Conservation (phyloP, 2,888 invertebrate genomes). For the Coecobrya sp. region DNA sequence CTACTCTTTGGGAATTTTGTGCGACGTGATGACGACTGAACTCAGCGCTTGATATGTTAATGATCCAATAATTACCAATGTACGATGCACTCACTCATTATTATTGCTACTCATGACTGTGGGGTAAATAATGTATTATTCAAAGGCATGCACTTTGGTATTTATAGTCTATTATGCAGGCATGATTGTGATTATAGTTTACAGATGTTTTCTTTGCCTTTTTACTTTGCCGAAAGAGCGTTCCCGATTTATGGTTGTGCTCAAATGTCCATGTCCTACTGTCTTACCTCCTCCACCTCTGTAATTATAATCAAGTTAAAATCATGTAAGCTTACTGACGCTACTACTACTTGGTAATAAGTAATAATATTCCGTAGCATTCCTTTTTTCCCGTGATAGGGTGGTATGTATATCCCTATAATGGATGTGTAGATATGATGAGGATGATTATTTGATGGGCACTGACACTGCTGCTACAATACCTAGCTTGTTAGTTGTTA, state of each 20-base stretch:
- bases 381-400: not conserved
- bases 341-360: not conserved
- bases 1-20: not conserved
- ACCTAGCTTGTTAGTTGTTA: slow-evolving; percentile 8
- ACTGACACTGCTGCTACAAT: not conserved
- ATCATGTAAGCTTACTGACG: not conserved
- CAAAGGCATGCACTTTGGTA: not conserved
- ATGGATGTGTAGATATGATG: not conserved
- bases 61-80: slow-evolving; percentile 50
- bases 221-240: slow-evolving; percentile 27
- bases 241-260: slow-evolving; percentile 25
- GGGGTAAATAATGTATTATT: slow-evolving; percentile 23
- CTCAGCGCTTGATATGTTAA: slow-evolving; percentile 46
- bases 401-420: not conserved
- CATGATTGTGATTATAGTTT: slow-evolving; percentile 47
- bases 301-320: slow-evolving; percentile 53
- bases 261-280: slow-evolving; percentile 46
- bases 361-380: not conserved
- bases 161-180: not conserved
- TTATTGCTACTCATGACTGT: not conserved
- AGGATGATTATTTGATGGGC: slow-evolving; percentile 13
- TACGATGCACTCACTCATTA: slow-evolving; percentile 2
- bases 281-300: slow-evolving; percentile 33
- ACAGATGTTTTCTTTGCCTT: slow-evolving; percentile 16
- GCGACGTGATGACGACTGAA: slow-evolving; percentile 18